These are phyloP conservation scores for Valencia hispanica DNA, from an alignment of 2,797 vertebrate species.

Conservation along the genomic window DNA sequence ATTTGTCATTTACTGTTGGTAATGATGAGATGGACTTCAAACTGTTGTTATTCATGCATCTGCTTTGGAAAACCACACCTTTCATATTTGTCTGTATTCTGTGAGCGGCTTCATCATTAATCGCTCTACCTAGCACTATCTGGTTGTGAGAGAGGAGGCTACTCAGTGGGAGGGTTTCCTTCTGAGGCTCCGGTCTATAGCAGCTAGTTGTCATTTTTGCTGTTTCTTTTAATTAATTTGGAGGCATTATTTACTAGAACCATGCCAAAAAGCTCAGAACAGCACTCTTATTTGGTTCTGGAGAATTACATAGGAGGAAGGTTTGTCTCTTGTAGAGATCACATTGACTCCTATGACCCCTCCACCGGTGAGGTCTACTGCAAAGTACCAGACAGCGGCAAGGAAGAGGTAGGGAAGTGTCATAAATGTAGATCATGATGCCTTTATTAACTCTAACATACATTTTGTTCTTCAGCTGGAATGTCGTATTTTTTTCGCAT, in stretches of 20 bases:
- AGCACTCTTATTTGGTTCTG: constrained; percentile 77
- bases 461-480: background rate
- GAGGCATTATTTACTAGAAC: constrained; percentile 2
- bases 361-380: constrained; percentile 91
- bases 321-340: constrained; percentile 83
- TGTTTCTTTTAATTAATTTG: background rate
- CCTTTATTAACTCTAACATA: background rate
- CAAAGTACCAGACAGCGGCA: constrained; percentile 91
- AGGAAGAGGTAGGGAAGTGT: constrained; percentile 85
- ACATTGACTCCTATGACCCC: constrained; percentile 90
- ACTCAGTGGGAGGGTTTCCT: constrained; percentile 10
- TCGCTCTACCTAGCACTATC: background rate
- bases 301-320: constrained; percentile 93
- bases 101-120: background rate
- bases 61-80: background rate
- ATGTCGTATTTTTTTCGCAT: background rate
- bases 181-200: background rate
- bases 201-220: background rate
- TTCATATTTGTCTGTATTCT: too few relatives aligned
- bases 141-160: background rate
- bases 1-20: too few relatives aligned
- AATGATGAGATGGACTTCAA: too few relatives aligned
- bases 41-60: background rate
- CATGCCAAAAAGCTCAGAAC: constrained; percentile 65
- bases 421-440: background rate